Conservation (phyloP, 2,888 invertebrate species). For the Formica aserva region DNA sequence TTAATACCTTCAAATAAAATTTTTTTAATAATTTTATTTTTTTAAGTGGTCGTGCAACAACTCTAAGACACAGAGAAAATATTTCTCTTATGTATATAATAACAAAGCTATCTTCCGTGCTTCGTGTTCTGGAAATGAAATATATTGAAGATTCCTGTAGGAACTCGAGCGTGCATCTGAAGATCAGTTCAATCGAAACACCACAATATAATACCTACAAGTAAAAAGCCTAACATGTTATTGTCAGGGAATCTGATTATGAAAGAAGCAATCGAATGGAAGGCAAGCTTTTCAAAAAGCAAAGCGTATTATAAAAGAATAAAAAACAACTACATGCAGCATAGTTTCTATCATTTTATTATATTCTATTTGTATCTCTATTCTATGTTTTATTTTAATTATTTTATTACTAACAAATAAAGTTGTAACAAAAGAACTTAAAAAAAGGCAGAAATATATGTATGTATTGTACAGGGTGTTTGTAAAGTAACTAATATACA, state of each 20-base stretch:
- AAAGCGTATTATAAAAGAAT: not conserved
- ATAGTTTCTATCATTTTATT: not conserved
- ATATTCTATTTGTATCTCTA: not conserved
- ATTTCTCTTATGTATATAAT: not conserved
- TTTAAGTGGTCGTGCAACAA: not conserved
- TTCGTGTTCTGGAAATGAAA: not conserved
- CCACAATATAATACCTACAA: not conserved
- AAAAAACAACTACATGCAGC: not conserved
- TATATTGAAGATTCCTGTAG: not conserved
- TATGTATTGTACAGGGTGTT: not conserved
- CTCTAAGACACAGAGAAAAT: not conserved
- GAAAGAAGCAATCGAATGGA: slow-evolving; percentile 20
- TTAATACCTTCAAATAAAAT: not conserved
- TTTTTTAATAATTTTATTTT: not conserved
- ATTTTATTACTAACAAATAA: not conserved
- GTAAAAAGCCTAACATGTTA: not conserved
- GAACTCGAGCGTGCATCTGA: slow-evolving; percentile 3
- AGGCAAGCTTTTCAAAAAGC: slow-evolving; percentile 14
- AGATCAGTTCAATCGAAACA: not conserved
- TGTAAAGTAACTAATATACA: too few relatives aligned
- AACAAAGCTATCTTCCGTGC: not conserved
- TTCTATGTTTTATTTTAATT: not conserved
- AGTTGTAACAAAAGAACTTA: not conserved
- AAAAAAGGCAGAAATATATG: not conserved
- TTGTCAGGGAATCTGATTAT: not conserved